These are phyloP conservation scores for Melanaphis sacchari DNA, from an alignment of 1,140 invertebrate species.

Conservation along the genomic window DNA sequence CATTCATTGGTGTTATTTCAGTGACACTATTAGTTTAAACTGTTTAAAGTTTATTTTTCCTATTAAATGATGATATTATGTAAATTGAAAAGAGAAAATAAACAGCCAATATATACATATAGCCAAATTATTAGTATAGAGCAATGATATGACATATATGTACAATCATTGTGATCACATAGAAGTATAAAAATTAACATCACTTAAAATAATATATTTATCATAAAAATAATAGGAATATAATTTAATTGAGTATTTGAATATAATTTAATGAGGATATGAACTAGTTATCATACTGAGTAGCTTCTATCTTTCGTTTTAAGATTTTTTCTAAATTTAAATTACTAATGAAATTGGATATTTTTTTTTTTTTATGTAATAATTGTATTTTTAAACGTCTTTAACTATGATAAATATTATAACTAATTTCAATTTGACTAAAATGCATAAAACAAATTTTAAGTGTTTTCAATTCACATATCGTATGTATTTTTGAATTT, in stretches of 20 bases:
- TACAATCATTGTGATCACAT: neutral
- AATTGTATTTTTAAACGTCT: neutral
- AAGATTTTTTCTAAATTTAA: neutral
- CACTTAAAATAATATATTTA: neutral
- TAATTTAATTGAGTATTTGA: neutral
- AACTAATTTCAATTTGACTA: too few species aligned
- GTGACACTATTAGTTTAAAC: neutral
- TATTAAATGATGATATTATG: neutral
- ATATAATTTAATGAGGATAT: neutral
- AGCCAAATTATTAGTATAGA: neutral
- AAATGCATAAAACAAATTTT: too few species aligned
- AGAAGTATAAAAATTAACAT: neutral
- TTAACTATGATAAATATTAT: neutral
- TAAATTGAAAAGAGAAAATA: neutral
- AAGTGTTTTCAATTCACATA: too few species aligned
- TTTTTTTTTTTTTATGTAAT: neutral
- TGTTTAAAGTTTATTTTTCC: neutral
- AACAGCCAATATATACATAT: neutral
- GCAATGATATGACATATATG: neutral
- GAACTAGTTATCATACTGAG: neutral
- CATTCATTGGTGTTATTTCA: neutral
- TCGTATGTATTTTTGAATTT: neutral
- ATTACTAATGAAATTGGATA: neutral
- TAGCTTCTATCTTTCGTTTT: neutral
- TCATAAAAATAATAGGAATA: neutral